phyloP scores from a whole-genome alignment of 2,888 invertebrate genomes.

The Diogma glabrata region DNA sequence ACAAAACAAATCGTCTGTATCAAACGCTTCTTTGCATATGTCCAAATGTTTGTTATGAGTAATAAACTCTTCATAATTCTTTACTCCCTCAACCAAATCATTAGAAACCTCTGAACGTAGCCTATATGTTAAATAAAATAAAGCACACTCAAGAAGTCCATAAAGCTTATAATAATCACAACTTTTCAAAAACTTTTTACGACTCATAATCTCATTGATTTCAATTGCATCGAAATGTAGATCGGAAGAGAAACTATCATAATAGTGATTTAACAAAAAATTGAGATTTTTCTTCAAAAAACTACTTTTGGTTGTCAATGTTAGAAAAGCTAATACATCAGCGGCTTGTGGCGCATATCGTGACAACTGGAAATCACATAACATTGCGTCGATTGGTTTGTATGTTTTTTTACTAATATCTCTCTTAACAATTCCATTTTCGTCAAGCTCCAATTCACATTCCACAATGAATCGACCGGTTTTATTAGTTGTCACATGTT shows the following conservation, averaged over 20 bases:
- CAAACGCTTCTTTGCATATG: slow-evolving; percentile 44
- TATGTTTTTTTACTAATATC: not conserved
- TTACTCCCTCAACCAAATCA: slow-evolving; percentile 37
- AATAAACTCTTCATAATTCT: slow-evolving; percentile 42
- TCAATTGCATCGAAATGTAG: slow-evolving; percentile 21
- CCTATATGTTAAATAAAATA: slow-evolving; percentile 44
- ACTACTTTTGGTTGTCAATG: slow-evolving; percentile 26
- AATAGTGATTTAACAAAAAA: slow-evolving; percentile 36
- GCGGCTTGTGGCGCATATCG: slow-evolving; percentile 44
- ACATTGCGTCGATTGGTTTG: slow-evolving; percentile 32
- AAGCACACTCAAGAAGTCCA: slow-evolving; percentile 41
- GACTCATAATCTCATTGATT: slow-evolving; percentile 24
- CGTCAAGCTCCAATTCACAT: slow-evolving; percentile 9
- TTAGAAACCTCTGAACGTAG: slow-evolving; percentile 41
- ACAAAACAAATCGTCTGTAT: slow-evolving; percentile 38
- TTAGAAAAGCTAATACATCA: slow-evolving; percentile 40
- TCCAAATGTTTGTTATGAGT: too few species aligned
- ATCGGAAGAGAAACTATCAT: slow-evolving; percentile 17
- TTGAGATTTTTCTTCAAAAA: slow-evolving; percentile 30
- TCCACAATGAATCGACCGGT: not conserved
- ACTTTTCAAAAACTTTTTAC: slow-evolving; percentile 28
- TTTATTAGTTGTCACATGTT: not conserved
- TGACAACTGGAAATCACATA: slow-evolving; percentile 45
- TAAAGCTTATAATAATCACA: slow-evolving; percentile 31
- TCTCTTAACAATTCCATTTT: slow-evolving; percentile 1